Conservation (phyloP, 1,140 invertebrate genomes). For the Scaptodrosophila lebanonensis region DNA sequence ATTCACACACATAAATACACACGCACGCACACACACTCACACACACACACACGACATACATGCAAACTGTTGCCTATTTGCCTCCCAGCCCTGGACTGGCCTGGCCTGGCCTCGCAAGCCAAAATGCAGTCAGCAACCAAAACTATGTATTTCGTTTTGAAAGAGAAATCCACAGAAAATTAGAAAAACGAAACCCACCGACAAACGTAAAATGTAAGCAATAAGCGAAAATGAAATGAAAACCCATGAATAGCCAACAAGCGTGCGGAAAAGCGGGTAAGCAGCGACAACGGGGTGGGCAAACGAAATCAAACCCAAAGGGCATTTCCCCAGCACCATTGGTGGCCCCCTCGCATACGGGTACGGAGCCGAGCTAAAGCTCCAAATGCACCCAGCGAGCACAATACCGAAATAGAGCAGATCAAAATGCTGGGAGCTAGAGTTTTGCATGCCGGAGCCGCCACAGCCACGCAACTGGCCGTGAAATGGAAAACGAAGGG, state of each 20-base stretch:
- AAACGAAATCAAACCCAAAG: constrained; percentile 63
- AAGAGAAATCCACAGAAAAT: constrained; percentile 54
- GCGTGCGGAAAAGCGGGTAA: neutral
- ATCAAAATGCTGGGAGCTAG: constrained; percentile 3
- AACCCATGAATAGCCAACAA: constrained; percentile 64
- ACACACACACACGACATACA: constrained; percentile 14
- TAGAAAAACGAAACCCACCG: constrained; percentile 57
- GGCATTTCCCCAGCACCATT: constrained; percentile 56
- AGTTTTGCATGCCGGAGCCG: constrained; percentile 52
- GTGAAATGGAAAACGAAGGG: constrained; percentile 67
- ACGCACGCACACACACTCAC: neutral
- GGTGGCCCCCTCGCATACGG: constrained; percentile 1
- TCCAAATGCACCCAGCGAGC: too few species aligned
- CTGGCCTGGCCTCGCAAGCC: too few species aligned
- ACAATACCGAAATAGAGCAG: too few species aligned
- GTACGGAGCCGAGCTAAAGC: constrained; percentile 8
- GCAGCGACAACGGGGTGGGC: neutral
- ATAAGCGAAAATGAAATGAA: constrained; percentile 75
- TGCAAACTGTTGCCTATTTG: too few species aligned
- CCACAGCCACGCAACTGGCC: constrained; percentile 51
- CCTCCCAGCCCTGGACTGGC: too few species aligned
- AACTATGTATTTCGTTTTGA: constrained; percentile 55
- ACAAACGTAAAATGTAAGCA: constrained; percentile 67
- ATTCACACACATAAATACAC: constrained; percentile 18
- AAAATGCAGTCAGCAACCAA: constrained; percentile 43